Evolutionary conservation across 2,888 invertebrate species (phyloP).

Genomic region (Sesia bembeciformis): DNA sequence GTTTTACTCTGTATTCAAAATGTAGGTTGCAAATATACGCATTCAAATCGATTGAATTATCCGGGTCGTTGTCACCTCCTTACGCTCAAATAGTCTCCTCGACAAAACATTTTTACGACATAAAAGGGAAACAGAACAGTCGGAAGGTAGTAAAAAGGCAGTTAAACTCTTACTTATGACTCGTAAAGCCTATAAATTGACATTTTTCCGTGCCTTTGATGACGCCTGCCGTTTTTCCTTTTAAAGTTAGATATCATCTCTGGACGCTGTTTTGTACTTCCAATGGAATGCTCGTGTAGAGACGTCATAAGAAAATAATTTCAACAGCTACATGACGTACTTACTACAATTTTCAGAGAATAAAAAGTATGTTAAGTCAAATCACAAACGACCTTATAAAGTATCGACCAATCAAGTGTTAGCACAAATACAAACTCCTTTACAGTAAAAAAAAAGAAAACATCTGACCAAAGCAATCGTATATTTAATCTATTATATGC

Average conservation of each 20-base stretch:
- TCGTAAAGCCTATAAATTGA: conserved; percentile 19
- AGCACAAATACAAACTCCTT: no score
- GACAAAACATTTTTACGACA: conserved; percentile 19
- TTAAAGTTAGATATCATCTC: not conserved
- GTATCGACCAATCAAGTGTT: no score
- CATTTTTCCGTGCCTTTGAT: conserved; percentile 12
- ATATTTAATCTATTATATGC: no score
- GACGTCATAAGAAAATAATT: no score
- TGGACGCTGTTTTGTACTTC: not conserved
- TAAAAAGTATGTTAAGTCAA: no score
- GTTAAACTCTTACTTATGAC: conserved; percentile 3
- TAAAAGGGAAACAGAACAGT: conserved; percentile 10
- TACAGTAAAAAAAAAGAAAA: no score
- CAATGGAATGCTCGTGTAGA: no score
- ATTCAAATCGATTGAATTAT: not conserved
- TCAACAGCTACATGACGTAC: no score
- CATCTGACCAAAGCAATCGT: no score
- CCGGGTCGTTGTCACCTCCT: not conserved
- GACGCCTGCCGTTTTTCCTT: conserved; percentile 1
- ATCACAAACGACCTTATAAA: no score
- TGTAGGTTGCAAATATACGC: not conserved
- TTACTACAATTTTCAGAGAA: no score
- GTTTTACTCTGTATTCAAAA: not conserved
- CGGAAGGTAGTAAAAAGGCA: conserved; percentile 18
- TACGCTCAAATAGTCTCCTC: conserved; percentile 8